Percentiles rank a stretch among this genome's conserved stretches.
Conservation (phyloP, 2,797 vertebrate species). For the Epinephelus coioides region DNA sequence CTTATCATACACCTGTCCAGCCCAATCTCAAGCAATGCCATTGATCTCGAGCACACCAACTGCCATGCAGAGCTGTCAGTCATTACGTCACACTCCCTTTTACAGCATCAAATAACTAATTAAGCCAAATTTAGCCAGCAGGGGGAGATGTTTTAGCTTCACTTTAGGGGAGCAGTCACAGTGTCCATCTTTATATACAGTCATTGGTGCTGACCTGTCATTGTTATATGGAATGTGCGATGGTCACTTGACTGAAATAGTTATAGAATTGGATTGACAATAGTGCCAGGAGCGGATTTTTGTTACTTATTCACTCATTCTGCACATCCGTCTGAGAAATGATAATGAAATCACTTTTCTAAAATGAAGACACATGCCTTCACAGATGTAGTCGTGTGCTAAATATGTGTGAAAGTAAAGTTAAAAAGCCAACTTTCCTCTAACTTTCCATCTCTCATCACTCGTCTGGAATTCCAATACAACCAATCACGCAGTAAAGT, state of each 20-base stretch:
- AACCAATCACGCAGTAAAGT: constrained; percentile 14
- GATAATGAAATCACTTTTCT: neutral
- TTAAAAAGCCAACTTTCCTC: constrained; percentile 7
- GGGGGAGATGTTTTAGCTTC: no score
- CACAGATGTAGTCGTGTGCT: neutral
- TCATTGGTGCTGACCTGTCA: neutral
- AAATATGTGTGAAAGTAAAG: neutral
- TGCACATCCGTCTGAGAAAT: neutral
- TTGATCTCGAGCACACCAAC: no score
- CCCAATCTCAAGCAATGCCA: no score
- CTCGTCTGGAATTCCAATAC: constrained; percentile 1
- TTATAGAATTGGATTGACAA: neutral
- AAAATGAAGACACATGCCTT: neutral
- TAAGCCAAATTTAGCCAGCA: no score
- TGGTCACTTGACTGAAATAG: neutral
- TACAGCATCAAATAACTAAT: no score
- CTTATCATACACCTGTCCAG: no score
- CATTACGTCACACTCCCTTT: no score
- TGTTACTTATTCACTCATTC: neutral
- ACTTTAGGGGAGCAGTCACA: no score
- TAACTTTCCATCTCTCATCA: neutral
- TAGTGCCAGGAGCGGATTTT: neutral
- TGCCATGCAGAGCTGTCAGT: no score
- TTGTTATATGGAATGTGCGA: neutral
- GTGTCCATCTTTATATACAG: no score